Percentiles rank a stretch among this genome's conserved stretches.
phyloP scores from a whole-genome alignment of 2,888 invertebrate species.

The Brachynemurus nebulosus region DNA sequence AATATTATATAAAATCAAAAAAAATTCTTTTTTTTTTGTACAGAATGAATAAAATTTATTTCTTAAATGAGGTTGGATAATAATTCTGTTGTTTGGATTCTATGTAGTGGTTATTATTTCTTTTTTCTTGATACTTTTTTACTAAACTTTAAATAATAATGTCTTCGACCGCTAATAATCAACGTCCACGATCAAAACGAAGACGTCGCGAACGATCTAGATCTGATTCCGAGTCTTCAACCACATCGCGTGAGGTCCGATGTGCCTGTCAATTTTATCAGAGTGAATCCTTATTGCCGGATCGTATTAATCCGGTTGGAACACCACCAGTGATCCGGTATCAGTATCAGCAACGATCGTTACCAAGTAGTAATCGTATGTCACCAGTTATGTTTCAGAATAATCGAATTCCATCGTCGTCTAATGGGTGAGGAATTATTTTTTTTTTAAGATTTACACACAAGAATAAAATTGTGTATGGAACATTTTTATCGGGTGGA shows the following conservation, averaged over 20 bases:
- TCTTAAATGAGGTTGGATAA: too few species aligned
- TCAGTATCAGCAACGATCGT: too few species aligned
- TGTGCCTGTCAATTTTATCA: slow-evolving; percentile 78
- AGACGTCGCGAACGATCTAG: slow-evolving; percentile 38
- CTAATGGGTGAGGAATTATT: too few species aligned
- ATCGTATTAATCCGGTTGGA: slow-evolving; percentile 53
- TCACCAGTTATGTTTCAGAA: slow-evolving; percentile 4
- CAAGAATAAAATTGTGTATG: too few species aligned
- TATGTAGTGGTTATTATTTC: background rate
- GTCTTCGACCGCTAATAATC: background rate
- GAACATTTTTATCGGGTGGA: too few species aligned
- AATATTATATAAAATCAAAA: too few species aligned
- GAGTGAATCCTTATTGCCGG: slow-evolving; percentile 64
- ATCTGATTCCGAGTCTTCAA: slow-evolving; percentile 49
- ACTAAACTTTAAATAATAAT: background rate
- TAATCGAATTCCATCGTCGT: background rate
- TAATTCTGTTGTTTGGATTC: too few species aligned
- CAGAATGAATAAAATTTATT: too few species aligned
- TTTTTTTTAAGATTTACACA: too few species aligned
- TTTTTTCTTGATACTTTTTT: background rate
- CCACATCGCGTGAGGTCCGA: slow-evolving; percentile 64
- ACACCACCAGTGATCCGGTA: slow-evolving; percentile 35
- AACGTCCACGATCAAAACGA: background rate
- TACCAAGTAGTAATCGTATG: background rate
- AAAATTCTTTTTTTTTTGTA: too few species aligned